A percentile compares a stretch with the other conserved stretches of the same genome.
phyloP scores from a whole-genome alignment of 2,113 vertebrate species.

The Gopherus evgoodei region DNA sequence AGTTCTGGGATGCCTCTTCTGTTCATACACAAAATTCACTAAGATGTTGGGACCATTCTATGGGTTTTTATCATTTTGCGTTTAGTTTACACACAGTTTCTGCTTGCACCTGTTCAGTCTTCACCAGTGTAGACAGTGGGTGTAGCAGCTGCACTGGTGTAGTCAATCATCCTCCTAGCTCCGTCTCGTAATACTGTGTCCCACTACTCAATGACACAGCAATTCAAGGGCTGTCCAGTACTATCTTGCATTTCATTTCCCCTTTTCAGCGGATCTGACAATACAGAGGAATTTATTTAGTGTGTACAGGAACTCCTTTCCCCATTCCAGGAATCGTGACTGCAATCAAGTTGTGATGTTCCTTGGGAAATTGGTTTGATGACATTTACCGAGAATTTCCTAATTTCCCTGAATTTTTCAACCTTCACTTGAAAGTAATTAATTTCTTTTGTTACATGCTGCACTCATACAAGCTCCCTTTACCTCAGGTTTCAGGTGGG shows the following conservation, averaged over 20 bases:
- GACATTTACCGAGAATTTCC: neutral
- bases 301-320: neutral
- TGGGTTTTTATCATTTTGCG: constrained; percentile 52
- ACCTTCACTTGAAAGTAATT: neutral
- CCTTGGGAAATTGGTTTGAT: neutral
- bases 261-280: neutral
- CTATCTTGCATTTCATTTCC: constrained; percentile 40
- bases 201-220: neutral
- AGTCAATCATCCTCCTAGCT: neutral
- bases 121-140: constrained; percentile 11
- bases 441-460: neutral
- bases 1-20: constrained; percentile 61
- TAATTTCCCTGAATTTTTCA: neutral
- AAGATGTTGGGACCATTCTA: constrained; percentile 54
- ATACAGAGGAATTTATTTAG: neutral
- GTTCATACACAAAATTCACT: constrained; percentile 47
- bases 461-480: constrained; percentile 31
- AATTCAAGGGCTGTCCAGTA: constrained; percentile 16
- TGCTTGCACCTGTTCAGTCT: constrained; percentile 65
- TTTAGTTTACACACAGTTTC: constrained; percentile 16
- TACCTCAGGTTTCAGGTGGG: neutral
- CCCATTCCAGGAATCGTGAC: neutral
- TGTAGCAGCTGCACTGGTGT: neutral
- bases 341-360: neutral
- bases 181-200: neutral